Evolutionary conservation across 2,888 invertebrate species (phyloP).

Genomic region (Ectropis crepuscularia): DNA sequence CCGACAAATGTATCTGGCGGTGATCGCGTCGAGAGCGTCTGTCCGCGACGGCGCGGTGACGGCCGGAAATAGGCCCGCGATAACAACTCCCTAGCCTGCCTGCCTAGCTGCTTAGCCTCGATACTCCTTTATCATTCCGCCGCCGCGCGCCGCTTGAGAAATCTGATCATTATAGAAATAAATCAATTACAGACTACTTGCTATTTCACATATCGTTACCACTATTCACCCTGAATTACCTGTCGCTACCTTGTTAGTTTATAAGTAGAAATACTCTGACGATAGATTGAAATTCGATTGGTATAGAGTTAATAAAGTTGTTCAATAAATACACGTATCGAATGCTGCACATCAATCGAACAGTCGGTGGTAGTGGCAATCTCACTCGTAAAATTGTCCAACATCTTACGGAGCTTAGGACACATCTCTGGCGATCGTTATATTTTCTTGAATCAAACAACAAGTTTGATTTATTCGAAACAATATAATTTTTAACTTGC

Average conservation of each 20-base stretch:
- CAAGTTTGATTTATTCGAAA: not conserved
- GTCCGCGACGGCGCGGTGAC: slow-evolving; percentile 66
- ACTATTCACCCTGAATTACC: slow-evolving; percentile 54
- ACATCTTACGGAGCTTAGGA: slow-evolving; percentile 28
- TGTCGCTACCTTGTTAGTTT: slow-evolving; percentile 53
- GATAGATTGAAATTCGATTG: slow-evolving; percentile 44
- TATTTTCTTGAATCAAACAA: too few species aligned
- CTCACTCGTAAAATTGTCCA: slow-evolving; percentile 56
- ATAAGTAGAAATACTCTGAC: slow-evolving; percentile 42
- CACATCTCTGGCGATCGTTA: not conserved
- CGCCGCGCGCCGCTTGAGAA: slow-evolving; percentile 69
- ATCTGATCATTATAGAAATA: slow-evolving; percentile 79
- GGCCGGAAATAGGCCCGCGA: slow-evolving; percentile 82
- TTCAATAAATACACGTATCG: slow-evolving; percentile 51
- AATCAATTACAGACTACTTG: slow-evolving; percentile 69
- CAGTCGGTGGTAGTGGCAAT: slow-evolving; percentile 47
- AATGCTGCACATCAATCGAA: slow-evolving; percentile 40
- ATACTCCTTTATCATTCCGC: slow-evolving; percentile 73
- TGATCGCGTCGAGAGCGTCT: slow-evolving; percentile 71
- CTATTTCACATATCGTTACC: slow-evolving; percentile 38
- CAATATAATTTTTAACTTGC: not conserved
- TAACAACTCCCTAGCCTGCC: slow-evolving; percentile 78
- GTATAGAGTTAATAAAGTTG: slow-evolving; percentile 58
- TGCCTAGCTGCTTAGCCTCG: slow-evolving; percentile 51
- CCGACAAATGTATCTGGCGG: slow-evolving; percentile 83